phyloP scores from a whole-genome alignment of 2,888 invertebrate genomes.

The Acrocera orbiculus region DNA sequence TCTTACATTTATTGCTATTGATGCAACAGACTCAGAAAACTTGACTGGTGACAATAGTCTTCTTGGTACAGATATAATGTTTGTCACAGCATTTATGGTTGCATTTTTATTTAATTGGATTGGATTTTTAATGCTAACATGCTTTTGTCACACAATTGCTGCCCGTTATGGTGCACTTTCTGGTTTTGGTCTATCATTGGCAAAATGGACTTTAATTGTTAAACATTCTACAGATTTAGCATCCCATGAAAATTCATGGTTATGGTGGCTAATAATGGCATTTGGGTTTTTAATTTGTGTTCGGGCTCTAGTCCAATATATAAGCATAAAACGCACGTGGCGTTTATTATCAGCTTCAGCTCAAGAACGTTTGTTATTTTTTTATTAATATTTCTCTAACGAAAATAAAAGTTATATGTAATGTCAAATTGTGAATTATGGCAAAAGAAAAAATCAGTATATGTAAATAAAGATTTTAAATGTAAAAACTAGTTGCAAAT shows the following conservation, averaged over 20 bases:
- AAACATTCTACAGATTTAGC: constrained; percentile 79
- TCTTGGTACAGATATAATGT: constrained; percentile 85
- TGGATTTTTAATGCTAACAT: constrained; percentile 79
- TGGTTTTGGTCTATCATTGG: constrained; percentile 80
- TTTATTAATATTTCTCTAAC: too few species aligned
- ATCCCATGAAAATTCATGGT: constrained; percentile 75
- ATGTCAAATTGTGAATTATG: too few species aligned
- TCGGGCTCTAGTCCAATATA: constrained; percentile 70
- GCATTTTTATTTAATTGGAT: constrained; percentile 93
- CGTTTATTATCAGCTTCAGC: constrained; percentile 68
- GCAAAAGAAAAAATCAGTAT: too few species aligned
- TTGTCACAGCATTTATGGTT: constrained; percentile 84
- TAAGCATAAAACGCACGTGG: constrained; percentile 81
- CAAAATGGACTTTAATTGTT: constrained; percentile 89
- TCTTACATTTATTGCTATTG: constrained; percentile 58
- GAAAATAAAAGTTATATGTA: too few species aligned
- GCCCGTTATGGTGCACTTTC: constrained; percentile 83
- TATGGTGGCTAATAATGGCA: constrained; percentile 85
- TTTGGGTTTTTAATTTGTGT: constrained; percentile 77
- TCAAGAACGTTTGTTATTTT: constrained; percentile 72
- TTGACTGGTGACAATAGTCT: constrained; percentile 61
- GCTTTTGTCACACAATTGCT: constrained; percentile 87
- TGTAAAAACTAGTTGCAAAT: too few species aligned
- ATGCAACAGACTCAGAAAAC: constrained; percentile 48
- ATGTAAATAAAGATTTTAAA: too few species aligned